Evolutionary conservation across 2,797 vertebrate species (phyloP).

Genomic region (Parambassis ranga): DNA sequence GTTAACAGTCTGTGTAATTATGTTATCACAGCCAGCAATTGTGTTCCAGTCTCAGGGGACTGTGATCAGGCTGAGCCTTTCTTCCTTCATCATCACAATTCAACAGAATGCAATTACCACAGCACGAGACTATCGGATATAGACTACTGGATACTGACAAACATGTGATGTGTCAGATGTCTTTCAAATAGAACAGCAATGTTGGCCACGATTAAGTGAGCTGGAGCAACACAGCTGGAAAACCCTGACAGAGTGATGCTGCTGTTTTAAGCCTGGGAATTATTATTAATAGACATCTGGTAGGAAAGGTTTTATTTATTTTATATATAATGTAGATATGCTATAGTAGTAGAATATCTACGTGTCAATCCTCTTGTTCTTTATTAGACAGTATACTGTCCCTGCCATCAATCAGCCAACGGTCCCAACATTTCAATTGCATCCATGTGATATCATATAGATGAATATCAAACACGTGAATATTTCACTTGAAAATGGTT

Average conservation of each 20-base stretch:
- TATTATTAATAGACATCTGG: conserved; percentile 44
- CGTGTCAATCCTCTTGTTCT: conserved; percentile 30
- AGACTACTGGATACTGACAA: conserved; percentile 22
- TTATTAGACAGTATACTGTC: conserved; percentile 40
- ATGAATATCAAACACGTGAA: background rate
- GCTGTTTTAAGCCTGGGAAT: conserved; percentile 26
- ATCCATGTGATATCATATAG: background rate
- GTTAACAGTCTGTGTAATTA: conserved; percentile 64
- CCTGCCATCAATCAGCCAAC: conserved; percentile 55
- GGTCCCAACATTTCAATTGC: background rate
- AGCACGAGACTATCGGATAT: conserved; percentile 12
- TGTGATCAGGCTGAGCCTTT: conserved; percentile 1
- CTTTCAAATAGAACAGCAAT: conserved; percentile 18
- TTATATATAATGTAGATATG: too few species aligned
- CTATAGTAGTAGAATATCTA: conserved; percentile 50
- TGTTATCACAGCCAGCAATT: conserved; percentile 49
- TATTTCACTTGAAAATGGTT: too few species aligned
- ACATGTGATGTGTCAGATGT: conserved; percentile 13
- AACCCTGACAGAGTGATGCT: conserved; percentile 14
- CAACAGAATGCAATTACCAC: conserved; percentile 36
- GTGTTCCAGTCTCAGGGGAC: conserved; percentile 25
- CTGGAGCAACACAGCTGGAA: conserved; percentile 12
- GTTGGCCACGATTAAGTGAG: conserved; percentile 5
- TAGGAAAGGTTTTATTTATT: too few species aligned
- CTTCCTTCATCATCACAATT: conserved; percentile 43